phyloP scores from a whole-genome alignment of 2,888 invertebrate species.

The Lepidocyrtinus sp. region DNA sequence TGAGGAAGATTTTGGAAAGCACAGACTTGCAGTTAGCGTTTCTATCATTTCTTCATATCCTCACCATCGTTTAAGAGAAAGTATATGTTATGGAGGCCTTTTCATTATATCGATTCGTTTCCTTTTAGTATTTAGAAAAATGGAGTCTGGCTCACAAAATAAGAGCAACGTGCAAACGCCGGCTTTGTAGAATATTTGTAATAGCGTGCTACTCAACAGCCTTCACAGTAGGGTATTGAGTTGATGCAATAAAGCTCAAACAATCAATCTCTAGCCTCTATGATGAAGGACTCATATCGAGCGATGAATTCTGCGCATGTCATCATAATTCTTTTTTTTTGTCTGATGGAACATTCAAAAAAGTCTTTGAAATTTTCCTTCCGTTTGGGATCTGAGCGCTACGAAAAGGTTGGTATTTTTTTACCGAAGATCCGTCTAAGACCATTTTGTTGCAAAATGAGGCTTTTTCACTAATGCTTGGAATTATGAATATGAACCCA shows the following conservation, averaged over 20 bases:
- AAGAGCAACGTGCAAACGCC: not conserved
- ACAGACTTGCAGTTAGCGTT: not conserved
- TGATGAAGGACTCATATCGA: slow-evolving; percentile 38
- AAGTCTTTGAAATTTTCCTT: too few species aligned
- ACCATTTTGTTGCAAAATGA: too few species aligned
- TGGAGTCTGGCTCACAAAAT: not conserved
- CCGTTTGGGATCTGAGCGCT: too few species aligned
- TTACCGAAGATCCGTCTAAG: not conserved
- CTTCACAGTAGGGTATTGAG: not conserved
- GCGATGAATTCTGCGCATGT: slow-evolving; percentile 48
- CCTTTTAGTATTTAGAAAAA: not conserved
- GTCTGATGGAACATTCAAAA: too few species aligned
- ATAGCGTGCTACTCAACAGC: not conserved
- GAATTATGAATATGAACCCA: too few species aligned
- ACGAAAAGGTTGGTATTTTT: too few species aligned
- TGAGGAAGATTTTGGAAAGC: not conserved
- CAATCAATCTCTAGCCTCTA: slow-evolving; percentile 18
- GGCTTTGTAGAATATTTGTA: not conserved
- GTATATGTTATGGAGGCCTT: slow-evolving; percentile 11
- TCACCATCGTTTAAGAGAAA: not conserved
- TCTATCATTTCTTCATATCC: not conserved
- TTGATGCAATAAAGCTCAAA: not conserved
- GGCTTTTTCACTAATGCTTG: too few species aligned
- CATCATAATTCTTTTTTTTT: too few species aligned
- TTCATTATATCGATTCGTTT: not conserved